These are phyloP conservation scores for Oryctes rhinoceros DNA, from an alignment of 1,140 invertebrate species.

Conservation along the genomic window DNA sequence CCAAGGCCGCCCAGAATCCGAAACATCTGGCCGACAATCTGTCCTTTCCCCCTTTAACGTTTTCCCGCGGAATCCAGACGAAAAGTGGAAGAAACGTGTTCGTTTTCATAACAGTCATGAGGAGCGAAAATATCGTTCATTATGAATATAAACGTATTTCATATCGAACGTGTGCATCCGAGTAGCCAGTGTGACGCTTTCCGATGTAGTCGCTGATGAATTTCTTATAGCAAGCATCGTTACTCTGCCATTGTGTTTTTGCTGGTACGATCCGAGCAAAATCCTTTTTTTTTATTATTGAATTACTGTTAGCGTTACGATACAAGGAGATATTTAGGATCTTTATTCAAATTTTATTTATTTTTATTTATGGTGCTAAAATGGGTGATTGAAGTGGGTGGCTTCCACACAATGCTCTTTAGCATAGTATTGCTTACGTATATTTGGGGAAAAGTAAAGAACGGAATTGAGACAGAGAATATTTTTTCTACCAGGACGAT, in stretches of 20 bases:
- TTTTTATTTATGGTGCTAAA: no score
- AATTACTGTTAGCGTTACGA: not conserved
- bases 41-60: not conserved
- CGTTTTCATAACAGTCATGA: not conserved
- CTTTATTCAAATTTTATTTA: no score
- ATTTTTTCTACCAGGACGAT: no score
- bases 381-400: no score
- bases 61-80: not conserved
- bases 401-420: no score
- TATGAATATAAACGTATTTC: constrained; percentile 2
- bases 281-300: not conserved
- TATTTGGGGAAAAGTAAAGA: no score
- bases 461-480: no score
- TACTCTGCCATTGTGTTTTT: not conserved
- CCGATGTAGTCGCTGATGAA: not conserved
- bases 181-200: not conserved
- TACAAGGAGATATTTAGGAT: no score
- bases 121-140: not conserved
- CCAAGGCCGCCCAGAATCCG: constrained; percentile 1
- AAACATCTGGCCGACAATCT: constrained; percentile 13
- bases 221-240: not conserved
- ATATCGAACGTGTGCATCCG: not conserved
- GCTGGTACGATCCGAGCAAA: not conserved
- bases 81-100: not conserved
- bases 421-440: no score